Evolutionary conservation across 2,113 vertebrate genomes (phyloP).

Genomic region (Budorcas taxicolor): DNA sequence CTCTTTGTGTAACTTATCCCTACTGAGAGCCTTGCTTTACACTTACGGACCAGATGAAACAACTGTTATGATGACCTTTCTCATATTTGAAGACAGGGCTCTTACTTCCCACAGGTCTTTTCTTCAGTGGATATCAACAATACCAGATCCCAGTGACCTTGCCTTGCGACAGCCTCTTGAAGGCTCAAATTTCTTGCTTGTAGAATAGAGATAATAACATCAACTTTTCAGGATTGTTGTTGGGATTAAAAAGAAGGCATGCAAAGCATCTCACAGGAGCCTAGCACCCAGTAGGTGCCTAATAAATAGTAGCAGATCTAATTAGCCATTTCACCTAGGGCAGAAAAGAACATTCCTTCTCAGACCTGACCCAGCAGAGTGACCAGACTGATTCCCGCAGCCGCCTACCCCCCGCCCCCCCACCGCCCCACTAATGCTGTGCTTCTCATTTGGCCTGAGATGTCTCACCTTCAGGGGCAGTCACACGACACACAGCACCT

Average conservation of each 20-base stretch:
- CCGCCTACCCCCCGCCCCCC: rapidly evolving
- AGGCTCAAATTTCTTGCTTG: not conserved
- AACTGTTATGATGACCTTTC: not conserved
- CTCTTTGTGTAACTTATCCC: not conserved
- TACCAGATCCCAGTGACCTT: not conserved
- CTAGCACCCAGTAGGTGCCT: not conserved
- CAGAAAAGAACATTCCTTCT: not conserved
- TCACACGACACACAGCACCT: not conserved
- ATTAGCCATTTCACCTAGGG: not conserved
- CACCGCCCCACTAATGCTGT: not conserved
- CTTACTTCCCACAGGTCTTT: not conserved
- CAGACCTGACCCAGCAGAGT: not conserved
- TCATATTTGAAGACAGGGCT: not conserved
- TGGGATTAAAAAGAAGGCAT: not conserved
- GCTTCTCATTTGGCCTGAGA: not conserved
- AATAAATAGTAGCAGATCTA: not conserved
- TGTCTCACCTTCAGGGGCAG: not conserved
- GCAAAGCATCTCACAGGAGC: not conserved
- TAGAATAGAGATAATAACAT: not conserved
- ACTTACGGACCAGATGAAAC: not conserved
- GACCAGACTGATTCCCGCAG: not conserved
- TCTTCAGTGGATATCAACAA: not conserved
- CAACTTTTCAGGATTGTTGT: not conserved
- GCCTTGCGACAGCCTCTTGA: not conserved
- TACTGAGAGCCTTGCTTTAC: not conserved